Conservation (phyloP, 2,113 vertebrate genomes). For the Trachemys scripta region DNA sequence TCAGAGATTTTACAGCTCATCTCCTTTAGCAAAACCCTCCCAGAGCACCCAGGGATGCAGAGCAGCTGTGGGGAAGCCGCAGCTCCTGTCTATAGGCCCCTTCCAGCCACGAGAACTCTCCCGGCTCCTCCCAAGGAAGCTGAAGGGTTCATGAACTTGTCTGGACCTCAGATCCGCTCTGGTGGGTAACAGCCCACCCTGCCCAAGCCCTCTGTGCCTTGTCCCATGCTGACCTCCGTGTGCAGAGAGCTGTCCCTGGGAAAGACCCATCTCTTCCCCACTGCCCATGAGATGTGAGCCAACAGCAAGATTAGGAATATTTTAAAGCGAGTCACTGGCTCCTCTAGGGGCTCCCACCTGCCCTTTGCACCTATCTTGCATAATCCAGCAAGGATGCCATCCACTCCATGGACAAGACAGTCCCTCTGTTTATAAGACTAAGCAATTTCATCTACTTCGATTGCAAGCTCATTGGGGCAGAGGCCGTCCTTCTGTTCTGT, state of each 20-base stretch:
- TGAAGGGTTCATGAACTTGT: not conserved
- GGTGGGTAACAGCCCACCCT: not conserved
- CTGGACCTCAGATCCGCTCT: not conserved
- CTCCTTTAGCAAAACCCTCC: not conserved
- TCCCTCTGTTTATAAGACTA: not conserved
- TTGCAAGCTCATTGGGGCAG: not conserved
- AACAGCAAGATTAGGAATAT: not conserved
- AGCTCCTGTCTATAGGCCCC: not conserved
- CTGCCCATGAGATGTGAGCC: not conserved
- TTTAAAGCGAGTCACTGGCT: not conserved
- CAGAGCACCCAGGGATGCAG: not conserved
- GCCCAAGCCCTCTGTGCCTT: not conserved
- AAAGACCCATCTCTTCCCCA: not conserved
- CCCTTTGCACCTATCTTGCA: not conserved
- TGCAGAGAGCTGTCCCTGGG: not conserved
- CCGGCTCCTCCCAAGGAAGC: not conserved
- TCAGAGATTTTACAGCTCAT: not conserved
- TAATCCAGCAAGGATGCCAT: not conserved
- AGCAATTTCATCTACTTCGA: not conserved
- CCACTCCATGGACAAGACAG: not conserved
- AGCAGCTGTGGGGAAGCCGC: not conserved
- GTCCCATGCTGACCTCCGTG: not conserved
- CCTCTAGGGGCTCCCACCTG: not conserved
- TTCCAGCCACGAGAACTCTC: not conserved
- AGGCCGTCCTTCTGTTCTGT: not conserved